Evolutionary conservation across 2,797 vertebrate species (phyloP).

Genomic region (Trachops cirrhosus): DNA sequence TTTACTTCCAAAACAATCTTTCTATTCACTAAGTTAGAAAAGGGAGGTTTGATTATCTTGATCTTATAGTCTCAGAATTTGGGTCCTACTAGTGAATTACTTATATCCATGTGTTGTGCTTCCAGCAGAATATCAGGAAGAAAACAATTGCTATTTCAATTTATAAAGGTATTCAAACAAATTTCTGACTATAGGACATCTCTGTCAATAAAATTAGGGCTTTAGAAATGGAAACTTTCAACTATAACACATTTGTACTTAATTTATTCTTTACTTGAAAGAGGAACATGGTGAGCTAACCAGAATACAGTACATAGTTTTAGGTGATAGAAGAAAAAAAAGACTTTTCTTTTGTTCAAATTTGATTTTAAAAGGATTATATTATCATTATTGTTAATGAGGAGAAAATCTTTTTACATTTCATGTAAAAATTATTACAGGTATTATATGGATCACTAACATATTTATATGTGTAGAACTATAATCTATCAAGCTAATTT

Average conservation of each 20-base stretch:
- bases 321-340: neutral
- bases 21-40: conserved; percentile 5
- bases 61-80: neutral
- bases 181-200: conserved; percentile 31
- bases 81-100: conserved; percentile 26
- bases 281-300: neutral
- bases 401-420: neutral
- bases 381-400: neutral
- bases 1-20: conserved; percentile 34
- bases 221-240: conserved; percentile 38
- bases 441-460: neutral
- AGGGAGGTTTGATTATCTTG: conserved; percentile 3
- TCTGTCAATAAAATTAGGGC: conserved; percentile 50
- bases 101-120: neutral
- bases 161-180: conserved; percentile 58
- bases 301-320: neutral
- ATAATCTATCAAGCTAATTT: neutral
- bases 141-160: conserved; percentile 64
- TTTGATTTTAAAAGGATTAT: neutral
- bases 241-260: neutral
- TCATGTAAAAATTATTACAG: neutral
- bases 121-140: conserved; percentile 33
- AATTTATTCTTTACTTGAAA: conserved; percentile 20
- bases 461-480: neutral
- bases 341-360: neutral